Conservation (phyloP, 2,888 invertebrate species). For the Lamellibrachia satsuma region DNA sequence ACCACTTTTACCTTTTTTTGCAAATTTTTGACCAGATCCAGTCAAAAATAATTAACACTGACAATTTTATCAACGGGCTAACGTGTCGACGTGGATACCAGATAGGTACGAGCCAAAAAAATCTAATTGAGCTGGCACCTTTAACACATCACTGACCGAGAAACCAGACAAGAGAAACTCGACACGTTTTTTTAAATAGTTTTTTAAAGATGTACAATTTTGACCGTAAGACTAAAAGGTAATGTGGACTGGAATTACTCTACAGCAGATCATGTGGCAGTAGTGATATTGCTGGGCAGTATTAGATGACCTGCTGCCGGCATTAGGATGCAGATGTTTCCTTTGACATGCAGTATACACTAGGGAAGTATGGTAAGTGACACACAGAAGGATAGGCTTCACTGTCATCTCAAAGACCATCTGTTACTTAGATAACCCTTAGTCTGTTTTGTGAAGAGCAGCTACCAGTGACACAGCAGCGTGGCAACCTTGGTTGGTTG, state of each 20-base stretch:
- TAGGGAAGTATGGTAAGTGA: not conserved
- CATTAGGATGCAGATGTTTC: not conserved
- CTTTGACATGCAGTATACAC: not conserved
- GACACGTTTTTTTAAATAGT: not conserved
- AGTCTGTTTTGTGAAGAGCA: too few relatives aligned
- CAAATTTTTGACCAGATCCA: too few relatives aligned
- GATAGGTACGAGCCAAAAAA: too few relatives aligned
- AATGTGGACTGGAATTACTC: not conserved
- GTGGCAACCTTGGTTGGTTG: too few relatives aligned
- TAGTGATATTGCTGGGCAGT: not conserved
- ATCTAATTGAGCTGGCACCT: too few relatives aligned
- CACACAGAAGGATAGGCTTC: not conserved
- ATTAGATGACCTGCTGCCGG: not conserved
- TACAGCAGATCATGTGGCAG: not conserved
- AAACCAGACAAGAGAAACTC: not conserved
- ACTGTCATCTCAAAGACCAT: not conserved
- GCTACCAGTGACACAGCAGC: too few relatives aligned
- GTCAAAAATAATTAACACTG: too few relatives aligned
- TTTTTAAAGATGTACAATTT: not conserved
- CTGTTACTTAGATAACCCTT: not conserved
- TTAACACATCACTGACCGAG: not conserved
- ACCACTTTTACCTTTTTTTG: too few relatives aligned
- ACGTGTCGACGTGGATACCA: too few relatives aligned
- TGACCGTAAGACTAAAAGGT: not conserved
- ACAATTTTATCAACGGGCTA: too few relatives aligned